Evolutionary conservation across 2,888 invertebrate species (phyloP).

Genomic region (Odontocolon sp.): DNA sequence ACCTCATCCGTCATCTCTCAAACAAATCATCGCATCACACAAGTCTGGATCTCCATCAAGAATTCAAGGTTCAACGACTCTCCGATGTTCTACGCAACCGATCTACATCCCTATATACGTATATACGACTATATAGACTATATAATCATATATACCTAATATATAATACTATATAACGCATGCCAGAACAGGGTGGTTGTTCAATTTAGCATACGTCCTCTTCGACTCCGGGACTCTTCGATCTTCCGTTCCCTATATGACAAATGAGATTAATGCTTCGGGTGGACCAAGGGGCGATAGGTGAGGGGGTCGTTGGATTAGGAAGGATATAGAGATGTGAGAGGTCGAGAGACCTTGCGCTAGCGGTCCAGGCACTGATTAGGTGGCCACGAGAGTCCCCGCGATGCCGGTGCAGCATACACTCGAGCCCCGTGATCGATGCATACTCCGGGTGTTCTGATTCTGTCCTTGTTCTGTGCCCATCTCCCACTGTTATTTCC

Average conservation of each 20-base stretch:
- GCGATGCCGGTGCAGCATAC: conserved; percentile 38
- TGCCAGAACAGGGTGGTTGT: conserved; percentile 52
- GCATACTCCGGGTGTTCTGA: conserved; percentile 28
- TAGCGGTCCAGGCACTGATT: conserved; percentile 70
- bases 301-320: conserved; percentile 39
- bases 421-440: conserved; percentile 74
- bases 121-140: neutral
- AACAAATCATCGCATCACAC: conserved; percentile 51
- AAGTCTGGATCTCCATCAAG: conserved; percentile 37
- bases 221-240: conserved; percentile 64
- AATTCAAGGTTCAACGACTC: conserved; percentile 52
- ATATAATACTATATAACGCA: conserved; percentile 7
- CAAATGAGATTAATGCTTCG: conserved; percentile 75
- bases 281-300: conserved; percentile 68
- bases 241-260: conserved; percentile 71
- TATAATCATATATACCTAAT: no score
- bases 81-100: neutral
- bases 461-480: conserved; percentile 20
- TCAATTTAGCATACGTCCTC: conserved; percentile 68
- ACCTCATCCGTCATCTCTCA: conserved; percentile 50
- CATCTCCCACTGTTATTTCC: conserved; percentile 27
- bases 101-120: conserved; percentile 7
- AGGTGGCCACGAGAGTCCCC: conserved; percentile 66
- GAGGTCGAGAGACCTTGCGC: conserved; percentile 23
- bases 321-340: conserved; percentile 42